Evolutionary conservation across 2,888 invertebrate genomes (phyloP), one percentile per base, ranked within the genome.

Genomic region (Poecilobothrus nobilitatus): DNA sequence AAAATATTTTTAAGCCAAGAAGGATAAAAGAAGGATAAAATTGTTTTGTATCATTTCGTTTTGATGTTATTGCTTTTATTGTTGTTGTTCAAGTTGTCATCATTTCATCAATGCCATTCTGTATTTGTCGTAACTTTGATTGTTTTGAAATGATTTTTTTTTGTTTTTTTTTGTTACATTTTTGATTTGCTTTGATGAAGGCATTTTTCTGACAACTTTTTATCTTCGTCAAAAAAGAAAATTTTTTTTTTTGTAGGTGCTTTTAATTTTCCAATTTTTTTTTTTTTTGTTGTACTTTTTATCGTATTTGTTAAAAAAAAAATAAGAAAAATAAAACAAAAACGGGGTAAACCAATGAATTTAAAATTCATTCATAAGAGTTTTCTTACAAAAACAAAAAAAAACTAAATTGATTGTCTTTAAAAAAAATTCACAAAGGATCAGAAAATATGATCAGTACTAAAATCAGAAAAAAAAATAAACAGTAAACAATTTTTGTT

Each of bases 201-300:
- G 53, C 53, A 53, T 53, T 53, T 53, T 53, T 53, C 18, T 53
- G 53, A 53, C 53, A 53, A 53, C 53, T 53, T 53, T 53, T 53
- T 53, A 15, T 53, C 53, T 53, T 53, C n/a, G 53, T 53, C 53
- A 53, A 53, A 53, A 44, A 12, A 10, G 6, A 44, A n/a, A n/a
- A n/a, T n/a, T n/a, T n/a, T n/a, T n/a, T n/a, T n/a, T 44, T 10
- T 10, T 44, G 44, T 44, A 44, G 44, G 44, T 44, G 44, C 44
- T 12, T 53, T 27, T 15, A 18, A 37, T 53, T 53, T 53, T 53
- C 1, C 53, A 10, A 12, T 53, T 53, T n/a, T n/a, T 53, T 53
- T 53, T 53, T n/a, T 53, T 53, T 53, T 4, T 18, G 15, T 53
- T 3, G 15, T 12, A 8, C 8, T 8, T 8, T 37, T 37, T 37